Percentiles rank a stretch among this genome's conserved stretches.
Evolutionary conservation across 1,140 invertebrate genomes (phyloP).

Genomic region (Drosophila sp.): DNA sequence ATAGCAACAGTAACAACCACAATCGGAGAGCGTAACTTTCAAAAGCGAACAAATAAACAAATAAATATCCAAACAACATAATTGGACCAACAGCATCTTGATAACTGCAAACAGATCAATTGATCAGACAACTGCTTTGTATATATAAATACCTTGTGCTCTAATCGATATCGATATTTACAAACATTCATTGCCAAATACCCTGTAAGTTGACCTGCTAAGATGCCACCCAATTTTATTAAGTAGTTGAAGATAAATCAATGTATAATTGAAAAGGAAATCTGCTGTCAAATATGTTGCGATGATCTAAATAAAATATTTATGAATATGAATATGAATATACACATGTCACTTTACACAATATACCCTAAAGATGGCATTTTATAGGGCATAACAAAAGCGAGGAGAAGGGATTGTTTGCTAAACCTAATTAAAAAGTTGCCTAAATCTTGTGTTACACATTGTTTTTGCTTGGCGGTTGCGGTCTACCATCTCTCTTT

Average conservation of each 20-base stretch:
- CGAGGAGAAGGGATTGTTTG: slow-evolving; percentile 34
- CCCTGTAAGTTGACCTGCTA: no score
- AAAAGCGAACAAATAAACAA: slow-evolving; percentile 37
- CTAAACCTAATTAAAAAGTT: slow-evolving; percentile 72
- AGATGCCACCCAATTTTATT: no score
- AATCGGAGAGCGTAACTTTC: slow-evolving; percentile 26
- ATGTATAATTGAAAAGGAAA: no score
- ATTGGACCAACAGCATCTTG: slow-evolving; percentile 13
- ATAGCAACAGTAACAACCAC: slow-evolving; percentile 40
- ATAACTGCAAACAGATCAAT: not conserved
- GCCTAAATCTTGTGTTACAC: slow-evolving; percentile 40
- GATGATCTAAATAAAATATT: no score
- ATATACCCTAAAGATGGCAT: not conserved
- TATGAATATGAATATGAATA: not conserved
- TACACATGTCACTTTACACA: no score
- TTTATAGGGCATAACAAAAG: slow-evolving; percentile 8
- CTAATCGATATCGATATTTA: no score
- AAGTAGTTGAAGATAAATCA: no score
- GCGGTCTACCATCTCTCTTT: slow-evolving; percentile 7
- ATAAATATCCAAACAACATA: slow-evolving; percentile 52
- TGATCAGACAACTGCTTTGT: not conserved
- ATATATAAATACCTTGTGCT: no score
- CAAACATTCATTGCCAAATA: no score
- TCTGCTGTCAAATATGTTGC: no score
- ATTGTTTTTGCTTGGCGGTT: slow-evolving; percentile 29